phyloP scores from a whole-genome alignment of 2,888 invertebrate species.

The Clanis bilineata region DNA sequence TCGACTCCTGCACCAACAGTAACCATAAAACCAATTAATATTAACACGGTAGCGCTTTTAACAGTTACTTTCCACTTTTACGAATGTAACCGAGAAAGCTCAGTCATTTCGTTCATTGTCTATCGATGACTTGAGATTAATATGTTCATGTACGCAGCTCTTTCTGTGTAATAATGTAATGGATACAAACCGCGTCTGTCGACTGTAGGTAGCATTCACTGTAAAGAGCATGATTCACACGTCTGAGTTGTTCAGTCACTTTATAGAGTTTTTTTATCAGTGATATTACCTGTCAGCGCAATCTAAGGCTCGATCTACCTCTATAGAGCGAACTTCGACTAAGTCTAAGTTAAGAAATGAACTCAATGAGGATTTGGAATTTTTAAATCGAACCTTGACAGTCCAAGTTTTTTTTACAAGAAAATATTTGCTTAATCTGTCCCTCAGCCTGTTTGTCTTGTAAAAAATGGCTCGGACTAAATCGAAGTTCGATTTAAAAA shows the following conservation, averaged over 20 bases:
- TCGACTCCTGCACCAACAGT: slow-evolving; percentile 38
- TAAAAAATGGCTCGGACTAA: no score
- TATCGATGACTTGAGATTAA: slow-evolving; percentile 37
- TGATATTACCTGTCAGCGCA: no score
- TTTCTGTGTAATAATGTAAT: slow-evolving; percentile 20
- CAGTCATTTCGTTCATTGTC: slow-evolving; percentile 43
- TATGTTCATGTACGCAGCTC: slow-evolving; percentile 21
- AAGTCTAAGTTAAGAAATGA: no score
- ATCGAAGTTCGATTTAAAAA: no score
- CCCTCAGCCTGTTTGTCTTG: no score
- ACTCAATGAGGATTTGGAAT: no score
- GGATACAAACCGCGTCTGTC: slow-evolving; percentile 25
- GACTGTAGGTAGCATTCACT: slow-evolving; percentile 25
- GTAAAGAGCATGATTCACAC: slow-evolving; percentile 3
- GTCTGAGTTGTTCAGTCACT: not conserved
- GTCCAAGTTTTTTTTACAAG: no score
- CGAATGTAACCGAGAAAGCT: slow-evolving; percentile 38
- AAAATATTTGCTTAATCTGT: no score
- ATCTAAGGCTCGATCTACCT: no score
- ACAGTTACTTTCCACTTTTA: slow-evolving; percentile 46
- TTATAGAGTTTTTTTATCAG: slow-evolving; percentile 8
- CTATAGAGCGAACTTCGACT: no score
- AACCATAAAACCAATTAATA: slow-evolving; percentile 61
- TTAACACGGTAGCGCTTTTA: slow-evolving; percentile 46
- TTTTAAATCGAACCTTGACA: no score